These are phyloP conservation scores for Ctenodactylus gundi DNA, from an alignment of 2,113 vertebrate genomes.

Conservation along the genomic window DNA sequence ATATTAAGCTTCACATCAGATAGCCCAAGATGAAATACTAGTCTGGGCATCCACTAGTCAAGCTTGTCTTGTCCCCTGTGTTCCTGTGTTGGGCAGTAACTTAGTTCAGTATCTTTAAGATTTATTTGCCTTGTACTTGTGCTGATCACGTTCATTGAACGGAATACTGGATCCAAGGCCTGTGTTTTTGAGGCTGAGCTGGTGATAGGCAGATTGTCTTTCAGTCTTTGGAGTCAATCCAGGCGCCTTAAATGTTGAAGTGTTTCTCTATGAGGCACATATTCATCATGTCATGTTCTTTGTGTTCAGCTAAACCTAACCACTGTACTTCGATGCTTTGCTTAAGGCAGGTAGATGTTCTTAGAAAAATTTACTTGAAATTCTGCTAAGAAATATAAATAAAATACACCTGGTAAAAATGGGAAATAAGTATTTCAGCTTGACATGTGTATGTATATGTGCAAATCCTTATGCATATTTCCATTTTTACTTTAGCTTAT, in stretches of 20 bases:
- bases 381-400: slow-evolving; percentile 35
- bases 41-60: slow-evolving; percentile 40
- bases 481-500: slow-evolving; percentile 33
- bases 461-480: neutral
- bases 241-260: slow-evolving; percentile 73
- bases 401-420: slow-evolving; percentile 5
- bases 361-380: slow-evolving; percentile 52
- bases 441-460: neutral
- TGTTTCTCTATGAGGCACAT: slow-evolving; percentile 69
- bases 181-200: slow-evolving; percentile 70
- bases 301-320: slow-evolving; percentile 43
- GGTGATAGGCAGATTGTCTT: slow-evolving; percentile 63
- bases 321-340: slow-evolving; percentile 24
- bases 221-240: slow-evolving; percentile 74
- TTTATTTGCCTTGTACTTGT: slow-evolving; percentile 66
- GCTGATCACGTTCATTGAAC: slow-evolving; percentile 66
- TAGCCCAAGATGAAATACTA: slow-evolving; percentile 70
- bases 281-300: slow-evolving; percentile 68
- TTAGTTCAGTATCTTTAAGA: slow-evolving; percentile 71
- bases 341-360: neutral
- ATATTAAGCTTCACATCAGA: slow-evolving; percentile 50
- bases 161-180: slow-evolving; percentile 60
- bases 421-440: slow-evolving; percentile 42
- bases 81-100: slow-evolving; percentile 70
- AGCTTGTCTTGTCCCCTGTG: slow-evolving; percentile 28